Base-by-base conservation (phyloP, 1,140 invertebrate species). In the Lamellibrachia luymesi region DNA sequence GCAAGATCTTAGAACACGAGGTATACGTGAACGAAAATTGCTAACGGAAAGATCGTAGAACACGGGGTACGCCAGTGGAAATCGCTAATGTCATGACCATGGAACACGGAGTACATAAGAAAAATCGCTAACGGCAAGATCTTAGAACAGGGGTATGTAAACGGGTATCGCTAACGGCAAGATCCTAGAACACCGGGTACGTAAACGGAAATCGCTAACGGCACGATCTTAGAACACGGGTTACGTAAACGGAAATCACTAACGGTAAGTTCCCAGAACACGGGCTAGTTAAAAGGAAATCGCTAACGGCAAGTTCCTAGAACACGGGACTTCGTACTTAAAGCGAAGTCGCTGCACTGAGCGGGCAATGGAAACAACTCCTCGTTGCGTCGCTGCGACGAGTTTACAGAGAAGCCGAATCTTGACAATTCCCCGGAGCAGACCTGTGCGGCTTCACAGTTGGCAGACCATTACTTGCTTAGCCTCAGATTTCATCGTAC, bases 61-160 rank as follows among this genome's bases (percentile, higher is more conserved):
- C 38, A 38, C 38, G 38, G 38, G 38, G 38, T 38, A 38, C 38
- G 38, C 1, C 38, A 38, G 38, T 38, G 38, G 38, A 38, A 38
- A 38, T 38, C 38, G 38, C 38, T 38, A 93, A 93, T 49, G 89
- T n/a, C 27, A 92, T 80, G 90, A 93, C 93, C 50, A 49, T 93
- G 5, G 93, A 93, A 50, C 92, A 93, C 51, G 93, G 93, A 64
- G 93, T 93, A 91, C 64, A 25, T 27, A 92, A 92, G 89, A 93
- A 93, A 50, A 93, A 93, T 38, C 52, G 93, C 51, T 92, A 93
- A 51, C 38, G 38, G 1, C 22, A 92, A 91, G 64, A 93, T 93
- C 4, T 49, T 93, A 50, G 93, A 93, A 90, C 27, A 93, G 49
- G 93, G 89, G 80, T 93, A 92, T 92, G 51, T 17, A 89, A 92